Base-by-base conservation (phyloP, 2,888 invertebrate species). In the Branchellion lobata region DNA sequence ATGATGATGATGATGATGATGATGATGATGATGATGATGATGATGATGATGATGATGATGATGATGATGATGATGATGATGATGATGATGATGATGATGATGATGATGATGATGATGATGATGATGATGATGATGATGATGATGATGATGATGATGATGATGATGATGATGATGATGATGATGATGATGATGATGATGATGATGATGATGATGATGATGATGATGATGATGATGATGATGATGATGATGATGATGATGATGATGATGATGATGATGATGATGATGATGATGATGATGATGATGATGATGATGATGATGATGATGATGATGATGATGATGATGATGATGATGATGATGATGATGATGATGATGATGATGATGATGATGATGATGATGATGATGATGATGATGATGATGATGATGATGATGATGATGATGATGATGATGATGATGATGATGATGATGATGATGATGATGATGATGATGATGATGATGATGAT, bases 221-320 rank as follows among this genome's bases (percentile, higher is more conserved):
- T 68, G 68, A 68, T 68, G n/a, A 68, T 68, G 21, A 36, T 40
- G n/a, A 36, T 24, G 40, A 73, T 36, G 73, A 33, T 40, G 40
- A 33, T 40, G 73, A 72, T 72, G 27, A 68, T n/a, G 21, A 68
- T 68, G 21, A 68, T 68, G 21, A 24, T 11, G 68, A 3, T 68
- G 1, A 68, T 68, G 27, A 24, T 11, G 21, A 24, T 68, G 68
- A 68, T 68, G n/a, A 68, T 68, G 21, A 36, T 40, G n/a, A 36
- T 24, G 40, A 73, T 36, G 73, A 33, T 40, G 40, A 33, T 40
- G 73, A 72, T 72, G 27, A 68, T n/a, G 21, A 68, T 68, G 21
- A 68, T 68, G 21, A 24, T 11, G 68, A 3, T 68, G 1, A 68
- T 68, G 27, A 24, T 11, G 21, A 24, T 68, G 68, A 68, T 68